A percentile compares a stretch with the other conserved stretches of the same genome.
These are phyloP conservation scores for Apamea monoglypha DNA, from an alignment of 2,888 invertebrate genomes.

Conservation along the genomic window DNA sequence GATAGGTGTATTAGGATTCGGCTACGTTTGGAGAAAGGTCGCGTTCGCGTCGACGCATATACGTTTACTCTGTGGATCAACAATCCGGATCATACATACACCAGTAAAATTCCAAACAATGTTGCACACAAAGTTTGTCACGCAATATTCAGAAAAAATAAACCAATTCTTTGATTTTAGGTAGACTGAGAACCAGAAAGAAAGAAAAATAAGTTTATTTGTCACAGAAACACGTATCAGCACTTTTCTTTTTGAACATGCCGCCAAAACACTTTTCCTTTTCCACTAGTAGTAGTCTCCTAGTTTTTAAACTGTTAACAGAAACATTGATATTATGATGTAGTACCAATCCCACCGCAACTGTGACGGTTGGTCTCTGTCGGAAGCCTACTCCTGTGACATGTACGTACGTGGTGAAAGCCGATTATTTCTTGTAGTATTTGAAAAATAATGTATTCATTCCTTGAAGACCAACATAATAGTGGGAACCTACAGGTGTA, in stretches of 20 bases:
- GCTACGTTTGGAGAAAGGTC: not conserved
- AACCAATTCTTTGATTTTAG: not conserved
- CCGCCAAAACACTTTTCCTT: not conserved
- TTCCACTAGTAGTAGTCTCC: not conserved
- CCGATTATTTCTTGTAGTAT: not conserved
- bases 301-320: not conserved
- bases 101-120: not conserved
- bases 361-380: constrained; percentile 1
- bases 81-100: not conserved
- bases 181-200: not conserved
- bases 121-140: not conserved
- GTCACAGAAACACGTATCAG: not conserved
- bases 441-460: not conserved
- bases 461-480: not conserved
- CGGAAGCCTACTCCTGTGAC: not conserved
- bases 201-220: not conserved
- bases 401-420: not conserved
- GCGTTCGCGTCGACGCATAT: not conserved
- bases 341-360: not conserved
- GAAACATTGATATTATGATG: not conserved
- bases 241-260: not conserved
- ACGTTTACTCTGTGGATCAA: not conserved
- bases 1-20: not conserved
- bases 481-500: not conserved
- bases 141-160: not conserved